phyloP scores from a whole-genome alignment of 2,888 invertebrate genomes.

The Aphodius sticticus region DNA sequence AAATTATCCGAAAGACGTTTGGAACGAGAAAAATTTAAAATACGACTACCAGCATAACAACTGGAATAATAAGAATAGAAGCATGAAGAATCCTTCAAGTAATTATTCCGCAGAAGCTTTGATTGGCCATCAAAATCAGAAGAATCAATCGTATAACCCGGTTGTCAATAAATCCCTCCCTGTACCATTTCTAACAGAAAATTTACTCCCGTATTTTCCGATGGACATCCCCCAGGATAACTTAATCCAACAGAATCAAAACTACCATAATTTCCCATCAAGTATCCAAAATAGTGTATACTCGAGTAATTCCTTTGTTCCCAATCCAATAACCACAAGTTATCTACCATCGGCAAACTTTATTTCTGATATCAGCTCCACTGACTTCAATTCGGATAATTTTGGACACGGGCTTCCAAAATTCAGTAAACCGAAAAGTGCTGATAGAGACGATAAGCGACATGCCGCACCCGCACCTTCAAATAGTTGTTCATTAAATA shows the following conservation, averaged over 20 bases:
- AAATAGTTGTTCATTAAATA: slow-evolving; percentile 29
- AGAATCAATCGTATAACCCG: slow-evolving; percentile 30
- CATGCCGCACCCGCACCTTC: slow-evolving; percentile 31
- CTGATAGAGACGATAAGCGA: slow-evolving; percentile 31
- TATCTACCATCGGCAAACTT: slow-evolving; percentile 53
- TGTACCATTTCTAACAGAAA: slow-evolving; percentile 54
- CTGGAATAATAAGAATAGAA: slow-evolving; percentile 27
- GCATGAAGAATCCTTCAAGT: slow-evolving; percentile 50
- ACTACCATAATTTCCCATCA: slow-evolving; percentile 51
- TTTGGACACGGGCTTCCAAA: slow-evolving; percentile 27
- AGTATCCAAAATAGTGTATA: slow-evolving; percentile 52
- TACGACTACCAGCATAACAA: slow-evolving; percentile 30
- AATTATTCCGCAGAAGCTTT: slow-evolving; percentile 60
- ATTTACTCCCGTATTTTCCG: slow-evolving; percentile 56
- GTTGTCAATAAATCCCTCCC: slow-evolving; percentile 46
- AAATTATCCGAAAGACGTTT: slow-evolving; percentile 16
- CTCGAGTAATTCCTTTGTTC: slow-evolving; percentile 51
- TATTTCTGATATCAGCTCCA: slow-evolving; percentile 37
- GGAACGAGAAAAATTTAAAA: slow-evolving; percentile 14
- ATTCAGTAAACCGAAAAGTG: slow-evolving; percentile 13
- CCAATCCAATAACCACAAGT: slow-evolving; percentile 48
- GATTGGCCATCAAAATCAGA: slow-evolving; percentile 53
- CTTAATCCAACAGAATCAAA: slow-evolving; percentile 54
- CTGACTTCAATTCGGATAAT: slow-evolving; percentile 42
- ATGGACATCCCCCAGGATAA: slow-evolving; percentile 55